Percentiles rank a stretch among this genome's conserved stretches.
phyloP scores from a whole-genome alignment of 2,888 invertebrate species.

The Ennomos fuscantarius region DNA sequence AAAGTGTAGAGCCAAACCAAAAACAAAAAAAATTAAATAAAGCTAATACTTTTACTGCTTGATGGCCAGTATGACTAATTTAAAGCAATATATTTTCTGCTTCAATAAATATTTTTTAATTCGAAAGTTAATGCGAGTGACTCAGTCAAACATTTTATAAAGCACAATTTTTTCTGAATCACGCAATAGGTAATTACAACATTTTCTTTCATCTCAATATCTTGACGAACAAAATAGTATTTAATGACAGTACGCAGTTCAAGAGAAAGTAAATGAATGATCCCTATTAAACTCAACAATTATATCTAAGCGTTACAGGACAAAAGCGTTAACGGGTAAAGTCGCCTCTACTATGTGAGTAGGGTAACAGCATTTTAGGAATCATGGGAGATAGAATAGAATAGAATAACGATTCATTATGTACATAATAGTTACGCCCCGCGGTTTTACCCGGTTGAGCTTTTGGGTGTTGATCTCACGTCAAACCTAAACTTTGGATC shows the following conservation, averaged over 20 bases:
- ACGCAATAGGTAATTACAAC: conserved; percentile 21
- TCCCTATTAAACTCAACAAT: conserved; percentile 64
- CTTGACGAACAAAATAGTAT: conserved; percentile 32
- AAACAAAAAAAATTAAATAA: neutral
- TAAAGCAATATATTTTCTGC: neutral
- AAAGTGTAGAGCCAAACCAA: too few relatives aligned
- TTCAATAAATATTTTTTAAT: conserved; percentile 17
- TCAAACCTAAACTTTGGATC: too few relatives aligned
- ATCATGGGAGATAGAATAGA: neutral
- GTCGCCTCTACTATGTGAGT: conserved; percentile 38
- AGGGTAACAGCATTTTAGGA: conserved; percentile 36
- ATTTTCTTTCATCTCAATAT: conserved; percentile 29
- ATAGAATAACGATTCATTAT: too few relatives aligned
- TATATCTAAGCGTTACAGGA: conserved; percentile 58
- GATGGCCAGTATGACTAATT: neutral
- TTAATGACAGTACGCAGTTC: conserved; percentile 40
- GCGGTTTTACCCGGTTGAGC: too few relatives aligned
- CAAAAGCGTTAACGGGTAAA: conserved; percentile 56
- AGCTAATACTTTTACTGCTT: neutral
- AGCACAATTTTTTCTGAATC: conserved; percentile 9
- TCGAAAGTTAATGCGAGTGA: conserved; percentile 5
- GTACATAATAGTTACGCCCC: too few relatives aligned
- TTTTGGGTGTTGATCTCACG: too few relatives aligned
- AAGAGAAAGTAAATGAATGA: conserved; percentile 62
- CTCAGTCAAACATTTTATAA: conserved; percentile 8